These are phyloP conservation scores for Pomacea maculata DNA, from an alignment of 1,140 invertebrate genomes.

Conservation along the genomic window DNA sequence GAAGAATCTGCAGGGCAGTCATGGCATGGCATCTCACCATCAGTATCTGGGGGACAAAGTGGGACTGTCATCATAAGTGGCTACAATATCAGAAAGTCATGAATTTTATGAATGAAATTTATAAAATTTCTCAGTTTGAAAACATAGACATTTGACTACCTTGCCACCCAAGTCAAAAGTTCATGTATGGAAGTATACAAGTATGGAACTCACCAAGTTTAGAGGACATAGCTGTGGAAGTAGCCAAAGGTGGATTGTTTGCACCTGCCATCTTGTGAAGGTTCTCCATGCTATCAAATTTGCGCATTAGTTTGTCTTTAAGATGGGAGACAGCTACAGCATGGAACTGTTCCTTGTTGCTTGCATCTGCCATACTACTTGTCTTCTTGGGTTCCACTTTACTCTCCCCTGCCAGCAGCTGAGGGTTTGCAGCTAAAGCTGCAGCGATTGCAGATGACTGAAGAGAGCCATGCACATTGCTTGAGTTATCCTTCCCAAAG, in stretches of 20 bases:
- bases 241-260: neutral
- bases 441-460: neutral
- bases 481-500: neutral
- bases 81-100: too few relatives aligned
- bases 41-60: too few relatives aligned
- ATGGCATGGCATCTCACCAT: too few relatives aligned
- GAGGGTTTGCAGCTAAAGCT: neutral
- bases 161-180: neutral
- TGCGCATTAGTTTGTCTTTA: conserved; percentile 57
- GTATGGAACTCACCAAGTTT: neutral
- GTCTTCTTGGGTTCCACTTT: neutral
- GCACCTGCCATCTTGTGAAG: conserved; percentile 38
- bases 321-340: conserved; percentile 47
- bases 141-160: neutral
- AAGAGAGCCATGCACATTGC: neutral
- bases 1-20: neutral
- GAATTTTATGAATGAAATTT: too few relatives aligned
- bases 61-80: too few relatives aligned
- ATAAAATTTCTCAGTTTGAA: too few relatives aligned
- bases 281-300: conserved; percentile 55
- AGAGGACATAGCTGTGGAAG: neutral
- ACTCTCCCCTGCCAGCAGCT: neutral
- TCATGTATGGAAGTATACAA: neutral
- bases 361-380: conserved; percentile 8
- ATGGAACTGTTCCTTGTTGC: conserved; percentile 46